Conservation (phyloP, 2,888 invertebrate species). For the Melitaea athalia region DNA sequence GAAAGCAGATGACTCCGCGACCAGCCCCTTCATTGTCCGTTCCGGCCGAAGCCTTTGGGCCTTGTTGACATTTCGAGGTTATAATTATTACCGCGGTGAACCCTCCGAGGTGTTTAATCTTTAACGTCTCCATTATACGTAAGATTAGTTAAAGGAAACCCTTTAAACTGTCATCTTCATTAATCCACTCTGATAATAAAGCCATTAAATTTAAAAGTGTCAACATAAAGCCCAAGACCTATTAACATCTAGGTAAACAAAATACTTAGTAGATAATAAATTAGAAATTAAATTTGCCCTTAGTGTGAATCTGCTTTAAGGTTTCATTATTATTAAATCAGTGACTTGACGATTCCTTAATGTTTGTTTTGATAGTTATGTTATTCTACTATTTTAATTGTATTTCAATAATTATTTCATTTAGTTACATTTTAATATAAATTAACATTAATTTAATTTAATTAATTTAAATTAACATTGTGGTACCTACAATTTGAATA, state of each 20-base stretch:
- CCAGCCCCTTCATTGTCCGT: constrained; percentile 79
- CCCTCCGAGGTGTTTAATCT: constrained; percentile 36
- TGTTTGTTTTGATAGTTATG: too few species aligned
- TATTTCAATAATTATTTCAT: background rate
- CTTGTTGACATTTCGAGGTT: constrained; percentile 53
- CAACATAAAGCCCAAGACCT: background rate
- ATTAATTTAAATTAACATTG: too few species aligned
- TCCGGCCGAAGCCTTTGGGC: constrained; percentile 24
- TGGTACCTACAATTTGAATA: too few species aligned
- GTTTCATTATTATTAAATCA: too few species aligned
- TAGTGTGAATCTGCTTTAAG: too few species aligned
- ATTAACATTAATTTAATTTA: too few species aligned
- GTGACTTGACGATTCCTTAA: too few species aligned
- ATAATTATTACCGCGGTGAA: constrained; percentile 40
- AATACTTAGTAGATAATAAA: too few species aligned
- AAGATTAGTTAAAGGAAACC: constrained; percentile 9
- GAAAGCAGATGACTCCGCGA: constrained; percentile 79
- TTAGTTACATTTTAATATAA: too few species aligned
- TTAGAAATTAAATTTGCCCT: too few species aligned
- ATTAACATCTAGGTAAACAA: background rate
- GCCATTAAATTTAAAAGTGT: background rate
- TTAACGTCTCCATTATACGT: constrained; percentile 35
- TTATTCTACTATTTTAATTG: background rate
- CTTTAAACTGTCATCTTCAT: constrained; percentile 13
- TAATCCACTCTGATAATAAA: background rate